Evolutionary conservation across 2,888 invertebrate genomes (phyloP), one percentile per base, ranked within the genome.

Genomic region (Lucinisca nassula): DNA sequence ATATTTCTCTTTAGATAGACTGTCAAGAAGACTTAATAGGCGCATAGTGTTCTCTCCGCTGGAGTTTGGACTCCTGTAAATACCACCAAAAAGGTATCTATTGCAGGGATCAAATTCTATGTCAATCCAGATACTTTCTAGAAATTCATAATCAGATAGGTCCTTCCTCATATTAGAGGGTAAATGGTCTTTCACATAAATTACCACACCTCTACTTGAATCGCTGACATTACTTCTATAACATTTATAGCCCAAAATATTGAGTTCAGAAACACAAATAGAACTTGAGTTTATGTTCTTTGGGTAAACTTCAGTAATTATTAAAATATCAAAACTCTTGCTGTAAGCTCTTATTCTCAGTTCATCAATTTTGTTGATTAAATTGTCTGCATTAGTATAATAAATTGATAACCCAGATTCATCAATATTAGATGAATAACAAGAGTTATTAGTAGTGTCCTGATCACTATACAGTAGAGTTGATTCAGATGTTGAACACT

Each of bases 121-220:
- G 32, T 37, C 37, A 8, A 30, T n/a, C 61, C 77, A 77, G 2
- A 51, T 37, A 55, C 58, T 58, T 61, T 77, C 58, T 37, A 10
- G 1, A 61, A 77, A 77, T 14, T 37, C 40, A 12, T 8, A 24
- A 32, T 79, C 37, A 10, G 37, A 67, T 32, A 79, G 30, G 17
- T 37, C 38, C 0, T 40, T 32, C 30, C 79, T 40, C 35, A 38
- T 40, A 14, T 70, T 58, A 67, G 79, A 67, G 10, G 79, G 67
- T 17, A 79, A 58, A 79, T 30, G 4, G 14, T 79, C 67, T 24
- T 67, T 58, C 0, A 70, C 79, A 79, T 79, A 79, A 37, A 79
- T 67, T 6, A 67, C 35, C 4, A 76, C 51, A 32, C 76, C 76
- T 17, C 76, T 45, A 72, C 72, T 72, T 24, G n/a, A 8, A n/a